phyloP scores from a whole-genome alignment of 1,140 invertebrate genomes.

The Trichonephila inaurata region DNA sequence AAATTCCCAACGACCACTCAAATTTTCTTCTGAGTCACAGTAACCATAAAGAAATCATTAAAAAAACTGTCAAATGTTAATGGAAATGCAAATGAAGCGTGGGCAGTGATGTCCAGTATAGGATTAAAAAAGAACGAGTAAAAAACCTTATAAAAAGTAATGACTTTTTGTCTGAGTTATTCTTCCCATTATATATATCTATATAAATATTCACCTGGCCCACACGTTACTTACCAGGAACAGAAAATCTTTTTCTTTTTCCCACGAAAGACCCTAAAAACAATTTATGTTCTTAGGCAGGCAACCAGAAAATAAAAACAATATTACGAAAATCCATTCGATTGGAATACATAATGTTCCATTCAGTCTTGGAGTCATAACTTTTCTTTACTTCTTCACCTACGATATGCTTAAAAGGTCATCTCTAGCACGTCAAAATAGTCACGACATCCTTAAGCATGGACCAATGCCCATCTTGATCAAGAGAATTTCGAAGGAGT shows the following conservation, averaged over 20 bases:
- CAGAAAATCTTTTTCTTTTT: not conserved
- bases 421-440: slow-evolving; percentile 22
- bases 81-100: not conserved
- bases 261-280: not conserved
- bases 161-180: not conserved
- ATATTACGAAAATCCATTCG: slow-evolving; percentile 21
- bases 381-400: slow-evolving; percentile 16
- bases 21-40: no score
- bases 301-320: slow-evolving; percentile 29
- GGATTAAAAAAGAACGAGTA: not conserved
- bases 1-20: no score
- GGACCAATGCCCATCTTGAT: slow-evolving; percentile 8
- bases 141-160: not conserved
- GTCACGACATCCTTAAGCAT: not conserved
- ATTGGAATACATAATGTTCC: slow-evolving; percentile 41
- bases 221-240: not conserved
- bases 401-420: slow-evolving; percentile 37
- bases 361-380: slow-evolving; percentile 28
- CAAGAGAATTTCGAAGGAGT: not conserved
- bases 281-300: slow-evolving; percentile 23
- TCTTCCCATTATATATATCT: not conserved
- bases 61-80: no score
- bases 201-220: slow-evolving; percentile 16
- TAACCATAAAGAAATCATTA: no score
- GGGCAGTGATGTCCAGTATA: not conserved